These are phyloP conservation scores for Strix uralensis DNA, from an alignment of 2,113 vertebrate species.

Conservation along the genomic window DNA sequence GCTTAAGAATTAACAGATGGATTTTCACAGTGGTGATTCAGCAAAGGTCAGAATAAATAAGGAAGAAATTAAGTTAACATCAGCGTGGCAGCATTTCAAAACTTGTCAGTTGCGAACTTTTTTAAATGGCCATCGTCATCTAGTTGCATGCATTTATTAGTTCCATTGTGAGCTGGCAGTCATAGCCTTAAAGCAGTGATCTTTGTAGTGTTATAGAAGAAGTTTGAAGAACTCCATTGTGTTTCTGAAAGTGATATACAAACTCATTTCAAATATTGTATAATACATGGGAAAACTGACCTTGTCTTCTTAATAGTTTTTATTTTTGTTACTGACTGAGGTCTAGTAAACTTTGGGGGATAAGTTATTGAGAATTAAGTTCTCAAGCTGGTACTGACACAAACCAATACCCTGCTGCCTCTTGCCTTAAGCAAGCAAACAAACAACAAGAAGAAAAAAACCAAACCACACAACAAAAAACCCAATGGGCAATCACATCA, in stretches of 20 bases:
- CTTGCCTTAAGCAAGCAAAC: neutral
- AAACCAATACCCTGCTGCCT: neutral
- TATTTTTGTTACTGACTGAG: neutral
- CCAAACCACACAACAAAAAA: neutral
- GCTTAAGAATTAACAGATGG: conserved; percentile 33
- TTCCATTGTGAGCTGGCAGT: neutral
- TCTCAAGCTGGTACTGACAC: neutral
- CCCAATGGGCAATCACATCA: neutral
- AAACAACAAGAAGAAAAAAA: no score
- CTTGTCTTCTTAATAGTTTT: neutral
- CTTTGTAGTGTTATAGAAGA: neutral
- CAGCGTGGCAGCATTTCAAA: neutral
- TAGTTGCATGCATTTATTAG: neutral
- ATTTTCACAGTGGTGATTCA: conserved; percentile 45
- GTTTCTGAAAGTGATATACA: neutral
- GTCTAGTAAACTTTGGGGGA: neutral
- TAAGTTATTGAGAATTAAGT: neutral
- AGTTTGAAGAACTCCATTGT: neutral
- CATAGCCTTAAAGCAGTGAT: neutral
- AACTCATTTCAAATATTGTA: neutral
- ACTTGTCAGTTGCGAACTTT: neutral
- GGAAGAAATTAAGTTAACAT: conserved; percentile 1
- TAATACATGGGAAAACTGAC: neutral
- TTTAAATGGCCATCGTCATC: neutral
- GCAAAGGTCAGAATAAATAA: conserved; percentile 37